Evolutionary conservation across 1,140 invertebrate species (phyloP), one percentile per base, ranked within the genome.

Genomic region (Sarcophaga peregrina): DNA sequence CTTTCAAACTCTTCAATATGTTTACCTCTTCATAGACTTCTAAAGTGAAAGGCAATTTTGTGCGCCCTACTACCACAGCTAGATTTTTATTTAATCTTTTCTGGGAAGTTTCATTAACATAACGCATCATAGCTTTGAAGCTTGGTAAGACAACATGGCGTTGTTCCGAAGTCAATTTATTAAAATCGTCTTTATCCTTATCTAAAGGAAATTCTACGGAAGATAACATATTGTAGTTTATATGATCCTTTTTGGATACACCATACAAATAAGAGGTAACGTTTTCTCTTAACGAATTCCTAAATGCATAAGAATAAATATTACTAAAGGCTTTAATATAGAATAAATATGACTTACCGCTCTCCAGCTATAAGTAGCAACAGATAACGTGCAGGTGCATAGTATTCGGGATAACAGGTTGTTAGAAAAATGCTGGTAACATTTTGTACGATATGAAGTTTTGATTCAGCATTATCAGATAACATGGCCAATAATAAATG

Each of bases 281-380:
- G 82, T 87, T 89, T 76, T 91, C 89, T 7, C 87, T 85, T 20
- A 90, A 83, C 0, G 88, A 90, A 78, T 90, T 90, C 0, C 89
- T 90, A 48, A 6, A 46, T n/a, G n/a, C 9, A 45, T 46, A 0
- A 81, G 58, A 75, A 62, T 54, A 11, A 82, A 80, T 54, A 37
- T 50, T 62, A 48, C 74, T 25, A 3, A 25, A 45, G 25, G 82
- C 9, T 46, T 68, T 11, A 82, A 81, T 1, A 48, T 83, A 48
- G 48, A 76, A 13, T 8, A 52, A 9, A 81, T 84, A 83, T 9
- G 76, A 25, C 92, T 91, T 91, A 96, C 95, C 91, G 93, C 88
- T 98, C 97, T 52, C 96, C 96, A 86, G 94, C 95, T 11, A 96
- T 96, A 37, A 97, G 88, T n/a, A 98, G 91, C 52, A 98, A 91